Conservation (phyloP, 2,888 invertebrate species). For the Eumacrocentrus americanus region DNA sequence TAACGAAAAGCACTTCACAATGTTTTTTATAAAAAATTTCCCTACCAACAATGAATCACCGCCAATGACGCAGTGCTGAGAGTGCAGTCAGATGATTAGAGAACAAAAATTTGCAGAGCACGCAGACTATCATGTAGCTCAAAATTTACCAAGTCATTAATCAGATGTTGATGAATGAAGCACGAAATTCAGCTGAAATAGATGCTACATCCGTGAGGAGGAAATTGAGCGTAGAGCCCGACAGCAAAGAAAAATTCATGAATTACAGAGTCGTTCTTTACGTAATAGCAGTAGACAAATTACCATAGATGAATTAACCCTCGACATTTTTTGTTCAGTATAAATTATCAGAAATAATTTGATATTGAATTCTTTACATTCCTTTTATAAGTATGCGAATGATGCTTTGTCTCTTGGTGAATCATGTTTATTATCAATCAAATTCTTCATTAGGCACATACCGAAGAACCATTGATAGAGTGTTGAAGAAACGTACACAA, state of each 20-base stretch:
- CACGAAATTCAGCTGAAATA: conserved; percentile 3
- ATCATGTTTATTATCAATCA: too few relatives aligned
- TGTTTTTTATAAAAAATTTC: conserved; percentile 63
- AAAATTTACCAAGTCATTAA: conserved; percentile 75
- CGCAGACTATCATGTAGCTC: conserved; percentile 84
- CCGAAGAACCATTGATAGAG: too few relatives aligned
- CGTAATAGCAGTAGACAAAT: too few relatives aligned
- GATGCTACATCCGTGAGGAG: conserved; percentile 23
- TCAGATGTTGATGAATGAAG: conserved; percentile 41
- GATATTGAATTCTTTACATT: too few relatives aligned
- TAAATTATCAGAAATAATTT: too few relatives aligned
- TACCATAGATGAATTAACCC: too few relatives aligned
- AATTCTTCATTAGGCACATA: too few relatives aligned
- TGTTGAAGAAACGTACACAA: too few relatives aligned
- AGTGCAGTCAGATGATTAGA: conserved; percentile 72
- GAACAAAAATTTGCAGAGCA: conserved; percentile 74
- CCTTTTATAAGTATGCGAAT: too few relatives aligned
- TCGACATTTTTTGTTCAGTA: too few relatives aligned
- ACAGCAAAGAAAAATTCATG: conserved; percentile 14
- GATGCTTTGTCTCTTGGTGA: too few relatives aligned
- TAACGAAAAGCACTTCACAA: conserved; percentile 45
- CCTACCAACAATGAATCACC: conserved; percentile 46
- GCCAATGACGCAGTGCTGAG: conserved; percentile 67
- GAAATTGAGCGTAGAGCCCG: conserved; percentile 15
- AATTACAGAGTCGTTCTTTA: conserved; percentile 26